Conservation (phyloP, 2,797 vertebrate species). For the Lagocephalus sceleratus region DNA sequence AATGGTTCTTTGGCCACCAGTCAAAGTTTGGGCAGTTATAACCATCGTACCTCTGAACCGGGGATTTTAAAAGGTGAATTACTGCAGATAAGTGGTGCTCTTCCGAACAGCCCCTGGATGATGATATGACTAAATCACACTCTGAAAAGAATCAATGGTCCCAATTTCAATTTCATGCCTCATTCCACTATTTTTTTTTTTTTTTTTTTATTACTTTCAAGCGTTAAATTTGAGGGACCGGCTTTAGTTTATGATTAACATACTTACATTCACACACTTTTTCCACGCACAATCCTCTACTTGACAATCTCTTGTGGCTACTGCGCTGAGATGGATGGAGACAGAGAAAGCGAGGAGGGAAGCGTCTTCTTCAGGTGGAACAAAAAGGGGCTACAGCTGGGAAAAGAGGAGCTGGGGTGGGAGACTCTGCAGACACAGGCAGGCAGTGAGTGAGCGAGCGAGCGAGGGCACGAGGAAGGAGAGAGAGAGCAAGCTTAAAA, state of each 20-base stretch:
- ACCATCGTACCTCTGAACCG: slow-evolving; percentile 19
- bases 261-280: slow-evolving; percentile 9
- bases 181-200: slow-evolving; percentile 16
- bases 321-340: slow-evolving; percentile 64
- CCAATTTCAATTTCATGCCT: slow-evolving; percentile 27
- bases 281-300: slow-evolving; percentile 25
- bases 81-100: slow-evolving; percentile 14
- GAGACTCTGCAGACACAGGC: slow-evolving; percentile 51
- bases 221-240: slow-evolving; percentile 36
- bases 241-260: slow-evolving; percentile 10
- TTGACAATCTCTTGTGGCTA: slow-evolving; percentile 73
- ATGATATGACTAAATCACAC: slow-evolving; percentile 20
- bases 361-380: slow-evolving; percentile 62
- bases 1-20: slow-evolving; percentile 9
- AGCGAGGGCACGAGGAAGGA: slow-evolving; percentile 54
- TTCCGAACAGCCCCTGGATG: slow-evolving; percentile 14
- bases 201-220: slow-evolving; percentile 26
- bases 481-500: slow-evolving; percentile 56
- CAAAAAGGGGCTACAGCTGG: slow-evolving; percentile 49
- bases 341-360: slow-evolving; percentile 33
- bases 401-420: slow-evolving; percentile 28
- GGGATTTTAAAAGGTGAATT: slow-evolving; percentile 18
- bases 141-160: slow-evolving; percentile 24
- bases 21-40: slow-evolving; percentile 9
- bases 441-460: slow-evolving; percentile 39